These are phyloP conservation scores for Strigamia transsilvanica DNA, from an alignment of 2,888 invertebrate genomes.

Conservation along the genomic window DNA sequence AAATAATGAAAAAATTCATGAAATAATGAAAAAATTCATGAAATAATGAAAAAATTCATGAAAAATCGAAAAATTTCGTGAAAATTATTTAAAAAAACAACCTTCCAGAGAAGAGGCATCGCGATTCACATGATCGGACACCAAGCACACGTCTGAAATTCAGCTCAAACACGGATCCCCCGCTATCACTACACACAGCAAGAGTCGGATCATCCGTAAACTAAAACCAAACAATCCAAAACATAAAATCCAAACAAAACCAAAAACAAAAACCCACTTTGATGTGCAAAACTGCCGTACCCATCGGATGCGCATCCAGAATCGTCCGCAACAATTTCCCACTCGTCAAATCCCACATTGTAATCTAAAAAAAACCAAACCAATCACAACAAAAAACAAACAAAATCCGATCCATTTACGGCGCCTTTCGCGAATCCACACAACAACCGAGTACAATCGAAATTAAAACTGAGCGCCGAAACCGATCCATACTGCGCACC, in stretches of 20 bases:
- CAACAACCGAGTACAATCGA: conserved; percentile 83
- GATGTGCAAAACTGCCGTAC: conserved; percentile 81
- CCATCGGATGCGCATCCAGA: conserved; percentile 83
- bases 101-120: conserved; percentile 92
- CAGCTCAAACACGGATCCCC: conserved; percentile 94
- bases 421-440: conserved; percentile 81
- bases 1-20: no score
- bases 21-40: no score
- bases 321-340: conserved; percentile 80
- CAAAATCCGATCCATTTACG: conserved; percentile 58
- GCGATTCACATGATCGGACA: conserved; percentile 85
- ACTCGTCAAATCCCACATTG: conserved; percentile 83
- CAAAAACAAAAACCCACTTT: no score
- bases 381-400: neutral
- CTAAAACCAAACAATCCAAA: conserved; percentile 65
- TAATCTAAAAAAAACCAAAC: conserved; percentile 71
- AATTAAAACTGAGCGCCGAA: conserved; percentile 79
- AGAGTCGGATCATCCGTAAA: conserved; percentile 77
- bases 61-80: conserved; percentile 50
- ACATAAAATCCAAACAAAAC: no score
- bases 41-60: no score
- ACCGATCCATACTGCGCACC: conserved; percentile 75
- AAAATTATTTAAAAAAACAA: conserved; percentile 56
- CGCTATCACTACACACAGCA: conserved; percentile 86
- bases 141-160: conserved; percentile 88